Conservation (phyloP, 2,797 vertebrate species). For the Australoheros facetus region DNA sequence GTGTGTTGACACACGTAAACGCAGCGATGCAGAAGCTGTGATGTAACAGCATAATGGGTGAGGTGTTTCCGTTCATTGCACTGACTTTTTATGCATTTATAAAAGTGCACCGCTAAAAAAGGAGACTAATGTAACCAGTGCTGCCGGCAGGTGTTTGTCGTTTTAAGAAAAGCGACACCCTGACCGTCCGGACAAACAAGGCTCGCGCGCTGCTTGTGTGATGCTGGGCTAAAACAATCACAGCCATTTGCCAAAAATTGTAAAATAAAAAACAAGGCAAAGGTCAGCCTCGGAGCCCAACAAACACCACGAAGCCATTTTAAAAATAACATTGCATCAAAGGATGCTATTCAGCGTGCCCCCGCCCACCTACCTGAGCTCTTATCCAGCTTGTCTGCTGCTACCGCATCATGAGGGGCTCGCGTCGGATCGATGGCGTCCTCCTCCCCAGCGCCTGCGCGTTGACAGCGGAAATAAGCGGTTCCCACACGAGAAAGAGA, state of each 20-base stretch:
- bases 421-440: slow-evolving; percentile 41
- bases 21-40: slow-evolving; percentile 69
- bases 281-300: neutral
- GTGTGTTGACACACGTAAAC: slow-evolving; percentile 59
- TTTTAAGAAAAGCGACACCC: neutral
- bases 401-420: slow-evolving; percentile 72
- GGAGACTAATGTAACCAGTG: neutral
- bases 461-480: slow-evolving; percentile 61
- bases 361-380: slow-evolving; percentile 81
- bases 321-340: slow-evolving; percentile 26
- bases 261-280: neutral
- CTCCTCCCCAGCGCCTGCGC: slow-evolving; percentile 68
- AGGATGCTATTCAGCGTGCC: slow-evolving; percentile 36
- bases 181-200: neutral
- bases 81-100: neutral
- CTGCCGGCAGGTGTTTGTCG: neutral
- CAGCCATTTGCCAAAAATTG: neutral
- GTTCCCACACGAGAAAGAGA: neutral
- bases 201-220: slow-evolving; percentile 22
- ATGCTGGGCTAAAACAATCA: slow-evolving; percentile 27
- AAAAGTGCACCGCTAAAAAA: neutral
- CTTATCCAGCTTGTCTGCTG: slow-evolving; percentile 67
- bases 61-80: neutral
- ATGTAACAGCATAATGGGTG: slow-evolving; percentile 58
- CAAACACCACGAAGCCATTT: neutral